These are phyloP conservation scores for Musca vetustissima DNA, from an alignment of 1,140 invertebrate genomes.

Conservation along the genomic window DNA sequence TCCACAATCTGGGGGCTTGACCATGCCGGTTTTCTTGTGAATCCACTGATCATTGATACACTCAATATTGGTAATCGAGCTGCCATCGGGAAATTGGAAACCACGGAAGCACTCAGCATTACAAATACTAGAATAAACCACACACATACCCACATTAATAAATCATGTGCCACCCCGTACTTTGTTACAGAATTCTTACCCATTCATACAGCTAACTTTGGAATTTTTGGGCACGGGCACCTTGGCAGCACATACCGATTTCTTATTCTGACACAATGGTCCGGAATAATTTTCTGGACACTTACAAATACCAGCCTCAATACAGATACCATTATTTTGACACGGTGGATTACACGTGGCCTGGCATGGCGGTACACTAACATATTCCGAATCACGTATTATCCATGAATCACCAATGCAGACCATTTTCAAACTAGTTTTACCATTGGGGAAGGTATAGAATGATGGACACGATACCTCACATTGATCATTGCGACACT, in stretches of 20 bases:
- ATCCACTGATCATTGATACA: constrained; percentile 66
- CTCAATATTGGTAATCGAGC: constrained; percentile 60
- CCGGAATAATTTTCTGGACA: constrained; percentile 74
- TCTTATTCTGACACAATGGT: constrained; percentile 73
- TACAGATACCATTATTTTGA: constrained; percentile 77
- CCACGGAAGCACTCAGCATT: constrained; percentile 62
- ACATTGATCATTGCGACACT: constrained; percentile 55
- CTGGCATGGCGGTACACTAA: constrained; percentile 63
- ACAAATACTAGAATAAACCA: constrained; percentile 53
- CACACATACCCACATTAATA: too few relatives aligned
- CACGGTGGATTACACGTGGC: constrained; percentile 74
- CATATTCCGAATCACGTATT: constrained; percentile 57
- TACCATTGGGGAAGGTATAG: constrained; percentile 65
- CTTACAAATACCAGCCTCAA: constrained; percentile 68
- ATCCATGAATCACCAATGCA: constrained; percentile 64
- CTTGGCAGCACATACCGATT: constrained; percentile 67
- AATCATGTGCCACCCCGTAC: too few relatives aligned
- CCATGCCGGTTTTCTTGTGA: constrained; percentile 57
- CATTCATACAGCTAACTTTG: constrained; percentile 62
- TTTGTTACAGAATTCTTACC: too few relatives aligned
- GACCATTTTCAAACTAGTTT: constrained; percentile 56
- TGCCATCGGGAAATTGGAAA: constrained; percentile 68
- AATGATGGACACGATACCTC: constrained; percentile 59
- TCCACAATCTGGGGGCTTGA: constrained; percentile 64
- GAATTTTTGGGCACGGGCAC: constrained; percentile 69